Evolutionary conservation across 1,140 invertebrate species (phyloP), one percentile per base, ranked within the genome.

Genomic region (Drosophila insularis): DNA sequence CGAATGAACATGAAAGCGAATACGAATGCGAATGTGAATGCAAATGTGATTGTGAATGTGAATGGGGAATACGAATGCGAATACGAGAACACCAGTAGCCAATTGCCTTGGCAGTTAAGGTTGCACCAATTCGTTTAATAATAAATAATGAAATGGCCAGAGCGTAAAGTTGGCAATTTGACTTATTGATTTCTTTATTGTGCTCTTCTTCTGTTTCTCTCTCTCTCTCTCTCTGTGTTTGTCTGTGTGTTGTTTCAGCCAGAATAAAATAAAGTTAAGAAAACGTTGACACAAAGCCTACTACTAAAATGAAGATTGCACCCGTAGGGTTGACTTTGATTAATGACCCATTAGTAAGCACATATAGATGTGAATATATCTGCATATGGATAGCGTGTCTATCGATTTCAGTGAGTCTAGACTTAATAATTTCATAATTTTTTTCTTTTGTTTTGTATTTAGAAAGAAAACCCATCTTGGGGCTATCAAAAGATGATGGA

Each of bases 101-200:
- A 81, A 87, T 90, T 87, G 82, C 63, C 71, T 76, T 89, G 87
- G 87, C 82, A 90, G 79, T 87, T 90, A 81, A 90, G 87, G 78
- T 73, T 90, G 87, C 80, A 84, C 76, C 87, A 90, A 90, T 84
- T 87, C 80, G 74, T 77, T 89, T 80, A 76, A 90, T 87, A 90
- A 90, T 90, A 90, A 90, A 89, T 89, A 90, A 90, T 89, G 69
- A 86, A 87, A 86, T 71, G 62, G 68, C 65, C 71, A 69, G 63
- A 68, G 58, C 37, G 17, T 43, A 64, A 59, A 43, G 67, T 71
- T 69, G 63, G 61, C 71, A 75, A 72, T 79, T 77, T 76, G 77
- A 73, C 65, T 82, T 82, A 80, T 85, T 85, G 81, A 84, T 84
- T 85, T 84, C 76, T 82, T 81, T 81, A 81, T 81, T 77, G 76